Evolutionary conservation across 2,888 invertebrate genomes (phyloP), one percentile per base, ranked within the genome.

Genomic region (Dione vanillae): DNA sequence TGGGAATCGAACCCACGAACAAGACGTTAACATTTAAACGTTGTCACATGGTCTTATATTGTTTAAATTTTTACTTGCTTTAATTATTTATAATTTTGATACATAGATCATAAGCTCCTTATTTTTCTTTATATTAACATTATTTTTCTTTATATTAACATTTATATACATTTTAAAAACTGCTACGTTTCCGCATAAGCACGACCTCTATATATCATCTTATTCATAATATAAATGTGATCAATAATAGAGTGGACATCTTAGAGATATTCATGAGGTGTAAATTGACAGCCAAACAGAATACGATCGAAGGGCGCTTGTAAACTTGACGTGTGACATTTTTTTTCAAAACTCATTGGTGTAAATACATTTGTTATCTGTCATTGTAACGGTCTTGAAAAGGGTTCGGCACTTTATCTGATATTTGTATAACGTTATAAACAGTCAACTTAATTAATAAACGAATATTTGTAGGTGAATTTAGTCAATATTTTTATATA

Each of bases 221-320:
- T 20, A 27, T 64, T 35, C 16, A 61, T 7, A 19, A 47, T 51
- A 19, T 49, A 51, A 64, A 64, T 40, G 49, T 75, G 65, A 78
- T 79, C 78, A 78, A 78, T 78, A 74, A 77, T 74, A 56, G 61
- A 47, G 67, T 59, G 62, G 70, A 72, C 70, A 74, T 66, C 54
- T 75, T 74, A 72, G 74, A 67, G 56, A 70, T 67, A 37, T 72
- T 69, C 74, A 73, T 20, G 69, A 81, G 79, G 78, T 84, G 79
- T 82, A 78, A 83, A 85, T 83, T 80, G 81, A 78, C 79, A 80
- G 79, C 78, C 75, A 81, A 83, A 82, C 52, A 70, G 56, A 68
- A 68, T 68, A 59, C 67, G 70, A 74, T 72, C 68, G 67, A 74
- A 66, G 62, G 49, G 66, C 52, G 49, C 37, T 41, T 64, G 62